These are phyloP conservation scores for Plebejus argus DNA, from an alignment of 2,888 invertebrate species.

Conservation along the genomic window DNA sequence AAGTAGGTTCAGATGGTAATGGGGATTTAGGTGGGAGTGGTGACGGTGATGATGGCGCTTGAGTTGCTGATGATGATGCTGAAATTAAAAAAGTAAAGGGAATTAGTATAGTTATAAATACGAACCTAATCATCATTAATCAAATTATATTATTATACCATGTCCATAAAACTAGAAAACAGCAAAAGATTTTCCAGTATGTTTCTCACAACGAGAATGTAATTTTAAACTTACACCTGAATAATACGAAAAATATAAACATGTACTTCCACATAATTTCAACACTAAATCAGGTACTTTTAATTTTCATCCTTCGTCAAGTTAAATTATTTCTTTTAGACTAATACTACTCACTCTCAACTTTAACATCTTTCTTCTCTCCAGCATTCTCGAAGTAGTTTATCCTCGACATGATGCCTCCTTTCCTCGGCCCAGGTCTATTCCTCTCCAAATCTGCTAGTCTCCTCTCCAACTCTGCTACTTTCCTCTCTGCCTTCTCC, in stretches of 20 bases:
- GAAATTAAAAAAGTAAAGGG: not conserved
- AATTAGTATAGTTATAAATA: not conserved
- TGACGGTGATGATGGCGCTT: slow-evolving; percentile 26
- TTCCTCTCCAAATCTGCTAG: slow-evolving; percentile 40
- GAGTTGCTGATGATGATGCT: slow-evolving; percentile 36
- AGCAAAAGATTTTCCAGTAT: no score
- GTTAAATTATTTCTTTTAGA: slow-evolving; percentile 42
- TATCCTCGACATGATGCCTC: slow-evolving; percentile 65
- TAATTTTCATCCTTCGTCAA: slow-evolving; percentile 35
- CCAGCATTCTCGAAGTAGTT: slow-evolving; percentile 69
- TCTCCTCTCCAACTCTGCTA: slow-evolving; percentile 49
- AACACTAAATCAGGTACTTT: not conserved
- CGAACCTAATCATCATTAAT: no score
- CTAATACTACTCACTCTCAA: slow-evolving; percentile 28
- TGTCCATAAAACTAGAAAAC: no score
- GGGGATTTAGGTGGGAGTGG: not conserved
- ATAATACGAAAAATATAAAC: no score
- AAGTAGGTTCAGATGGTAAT: not conserved
- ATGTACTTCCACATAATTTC: no score
- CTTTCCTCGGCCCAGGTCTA: slow-evolving; percentile 45
- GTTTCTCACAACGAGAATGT: no score
- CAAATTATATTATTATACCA: no score
- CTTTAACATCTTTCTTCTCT: slow-evolving; percentile 45
- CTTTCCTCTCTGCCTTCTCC: slow-evolving; percentile 67
- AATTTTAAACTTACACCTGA: no score